Conservation (phyloP, 2,888 invertebrate genomes). For the Drosophila antonietae region DNA sequence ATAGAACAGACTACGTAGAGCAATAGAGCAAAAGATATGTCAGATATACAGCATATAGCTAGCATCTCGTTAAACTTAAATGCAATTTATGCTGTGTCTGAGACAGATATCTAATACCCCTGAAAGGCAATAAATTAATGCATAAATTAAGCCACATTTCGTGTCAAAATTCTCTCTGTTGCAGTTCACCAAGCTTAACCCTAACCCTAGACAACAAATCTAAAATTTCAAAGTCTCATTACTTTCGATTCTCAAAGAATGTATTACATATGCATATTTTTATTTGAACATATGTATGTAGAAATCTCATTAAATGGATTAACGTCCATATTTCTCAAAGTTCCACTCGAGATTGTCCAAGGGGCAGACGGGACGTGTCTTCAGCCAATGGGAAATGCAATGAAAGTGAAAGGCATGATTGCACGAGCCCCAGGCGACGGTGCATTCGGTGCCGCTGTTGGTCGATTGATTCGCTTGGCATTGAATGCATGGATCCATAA, state of each 20-base stretch:
- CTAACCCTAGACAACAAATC: not conserved
- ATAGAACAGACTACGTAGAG: too few relatives aligned
- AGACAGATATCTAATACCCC: too few relatives aligned
- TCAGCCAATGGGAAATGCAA: slow-evolving; percentile 50
- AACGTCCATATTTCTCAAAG: slow-evolving; percentile 30
- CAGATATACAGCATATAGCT: too few relatives aligned
- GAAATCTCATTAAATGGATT: not conserved
- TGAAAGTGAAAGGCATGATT: slow-evolving; percentile 48
- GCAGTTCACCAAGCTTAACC: not conserved
- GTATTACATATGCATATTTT: not conserved
- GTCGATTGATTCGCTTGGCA: slow-evolving; percentile 37
- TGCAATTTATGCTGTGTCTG: too few relatives aligned
- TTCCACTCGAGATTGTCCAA: slow-evolving; percentile 49
- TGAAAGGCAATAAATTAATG: too few relatives aligned
- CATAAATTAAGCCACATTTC: too few relatives aligned
- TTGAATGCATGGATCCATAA: slow-evolving; percentile 48
- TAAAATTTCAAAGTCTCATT: not conserved
- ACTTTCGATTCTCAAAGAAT: not conserved
- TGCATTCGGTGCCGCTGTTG: slow-evolving; percentile 18
- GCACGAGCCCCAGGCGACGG: slow-evolving; percentile 46
- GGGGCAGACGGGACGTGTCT: slow-evolving; percentile 35
- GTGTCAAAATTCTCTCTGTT: too few relatives aligned
- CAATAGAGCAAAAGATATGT: too few relatives aligned
- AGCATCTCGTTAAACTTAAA: too few relatives aligned
- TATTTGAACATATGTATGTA: not conserved